Conservation (phyloP, 2,888 invertebrate genomes). For the Nephrotoma guestfalica region DNA sequence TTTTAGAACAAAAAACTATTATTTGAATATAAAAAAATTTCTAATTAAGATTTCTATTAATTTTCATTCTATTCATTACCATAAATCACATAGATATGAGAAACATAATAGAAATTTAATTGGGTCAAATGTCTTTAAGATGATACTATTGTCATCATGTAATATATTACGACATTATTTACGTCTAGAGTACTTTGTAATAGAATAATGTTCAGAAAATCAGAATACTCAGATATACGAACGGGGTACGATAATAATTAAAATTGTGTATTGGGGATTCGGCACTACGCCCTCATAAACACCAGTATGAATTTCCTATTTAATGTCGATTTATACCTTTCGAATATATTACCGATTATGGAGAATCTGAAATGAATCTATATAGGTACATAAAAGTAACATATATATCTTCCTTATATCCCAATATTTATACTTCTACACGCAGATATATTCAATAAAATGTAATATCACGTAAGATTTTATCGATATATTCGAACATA, state of each 20-base stretch:
- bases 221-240: too few species aligned
- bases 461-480: neutral
- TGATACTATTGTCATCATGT: neutral
- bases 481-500: neutral
- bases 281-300: too few species aligned
- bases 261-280: neutral
- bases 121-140: neutral
- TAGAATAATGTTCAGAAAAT: neutral
- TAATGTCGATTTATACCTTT: neutral
- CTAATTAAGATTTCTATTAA: neutral
- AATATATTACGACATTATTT: neutral
- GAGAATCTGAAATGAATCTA: neutral
- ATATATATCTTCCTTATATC: neutral
- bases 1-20: neutral
- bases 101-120: neutral
- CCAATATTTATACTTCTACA: neutral
- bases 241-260: neutral
- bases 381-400: neutral
- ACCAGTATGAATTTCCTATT: neutral
- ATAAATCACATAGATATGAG: neutral
- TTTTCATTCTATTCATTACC: neutral
- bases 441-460: neutral
- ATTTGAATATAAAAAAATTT: neutral
- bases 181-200: neutral
- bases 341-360: neutral